Evolutionary conservation across 2,113 vertebrate species (phyloP).

Genomic region (Macheiramphus alcinus): DNA sequence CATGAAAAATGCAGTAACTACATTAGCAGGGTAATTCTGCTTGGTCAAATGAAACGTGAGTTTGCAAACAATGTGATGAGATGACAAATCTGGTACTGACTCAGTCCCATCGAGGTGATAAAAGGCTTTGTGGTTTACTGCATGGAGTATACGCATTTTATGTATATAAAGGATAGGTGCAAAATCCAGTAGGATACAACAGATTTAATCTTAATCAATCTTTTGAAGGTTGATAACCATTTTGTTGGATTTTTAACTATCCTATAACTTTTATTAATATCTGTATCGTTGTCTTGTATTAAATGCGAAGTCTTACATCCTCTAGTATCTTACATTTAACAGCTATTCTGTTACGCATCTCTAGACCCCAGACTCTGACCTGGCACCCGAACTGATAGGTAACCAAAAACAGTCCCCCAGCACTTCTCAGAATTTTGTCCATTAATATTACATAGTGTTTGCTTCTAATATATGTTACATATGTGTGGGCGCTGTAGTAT

Average conservation of each 20-base stretch:
- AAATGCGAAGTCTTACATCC: not conserved
- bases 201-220: not conserved
- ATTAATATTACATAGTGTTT: not conserved
- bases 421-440: not conserved
- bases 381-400: not conserved
- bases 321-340: not conserved
- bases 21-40: fast-evolving
- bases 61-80: not conserved
- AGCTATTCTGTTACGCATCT: not conserved
- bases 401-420: not conserved
- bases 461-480: not conserved
- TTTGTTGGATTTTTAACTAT: not conserved
- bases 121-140: not conserved
- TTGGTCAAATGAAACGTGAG: not conserved
- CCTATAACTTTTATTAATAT: not conserved
- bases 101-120: not conserved
- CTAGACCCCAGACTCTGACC: not conserved
- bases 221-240: not conserved
- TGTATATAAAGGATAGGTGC: not conserved
- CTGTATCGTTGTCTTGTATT: not conserved
- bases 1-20: not conserved
- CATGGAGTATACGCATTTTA: fast-evolving
- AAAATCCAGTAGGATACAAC: not conserved
- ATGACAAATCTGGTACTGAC: not conserved
- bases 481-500: not conserved